Evolutionary conservation across 2,797 vertebrate species (phyloP).

Genomic region (Tragopan temminckii): DNA sequence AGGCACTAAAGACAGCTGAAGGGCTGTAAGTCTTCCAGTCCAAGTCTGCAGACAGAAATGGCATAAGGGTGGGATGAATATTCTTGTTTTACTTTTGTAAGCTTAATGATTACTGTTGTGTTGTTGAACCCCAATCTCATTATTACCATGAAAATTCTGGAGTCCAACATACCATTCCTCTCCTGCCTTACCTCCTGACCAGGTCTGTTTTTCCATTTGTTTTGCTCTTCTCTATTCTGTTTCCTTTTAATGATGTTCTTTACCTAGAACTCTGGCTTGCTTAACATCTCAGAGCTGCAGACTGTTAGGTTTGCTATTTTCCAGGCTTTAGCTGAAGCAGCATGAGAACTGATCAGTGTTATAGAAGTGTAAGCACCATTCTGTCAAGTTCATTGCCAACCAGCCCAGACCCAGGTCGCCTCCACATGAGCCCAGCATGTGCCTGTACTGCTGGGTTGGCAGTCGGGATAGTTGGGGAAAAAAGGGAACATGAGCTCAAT

Average conservation of each 20-base stretch:
- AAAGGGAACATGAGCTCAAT: background rate
- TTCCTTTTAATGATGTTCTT: background rate
- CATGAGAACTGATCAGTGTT: background rate
- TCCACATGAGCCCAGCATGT: background rate
- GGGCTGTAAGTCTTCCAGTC: background rate
- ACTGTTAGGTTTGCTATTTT: background rate
- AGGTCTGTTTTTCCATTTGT: background rate
- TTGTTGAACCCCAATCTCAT: background rate
- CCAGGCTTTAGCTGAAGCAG: background rate
- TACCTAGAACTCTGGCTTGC: background rate
- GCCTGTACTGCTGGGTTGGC: background rate
- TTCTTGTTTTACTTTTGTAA: background rate
- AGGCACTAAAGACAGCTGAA: background rate
- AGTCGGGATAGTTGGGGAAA: background rate
- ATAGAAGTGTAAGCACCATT: background rate
- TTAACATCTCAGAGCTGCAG: background rate
- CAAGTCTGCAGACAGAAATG: background rate
- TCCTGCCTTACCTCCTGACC: background rate
- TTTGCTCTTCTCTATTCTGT: rapidly evolving
- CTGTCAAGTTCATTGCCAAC: rapidly evolving
- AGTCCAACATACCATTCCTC: background rate
- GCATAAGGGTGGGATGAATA: background rate
- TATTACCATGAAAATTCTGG: background rate
- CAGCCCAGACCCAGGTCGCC: background rate
- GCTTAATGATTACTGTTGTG: background rate